A percentile compares a stretch with the other conserved stretches of the same genome.
phyloP scores from a whole-genome alignment of 2,113 vertebrate species.

The Heterotilapia buettikoferi region DNA sequence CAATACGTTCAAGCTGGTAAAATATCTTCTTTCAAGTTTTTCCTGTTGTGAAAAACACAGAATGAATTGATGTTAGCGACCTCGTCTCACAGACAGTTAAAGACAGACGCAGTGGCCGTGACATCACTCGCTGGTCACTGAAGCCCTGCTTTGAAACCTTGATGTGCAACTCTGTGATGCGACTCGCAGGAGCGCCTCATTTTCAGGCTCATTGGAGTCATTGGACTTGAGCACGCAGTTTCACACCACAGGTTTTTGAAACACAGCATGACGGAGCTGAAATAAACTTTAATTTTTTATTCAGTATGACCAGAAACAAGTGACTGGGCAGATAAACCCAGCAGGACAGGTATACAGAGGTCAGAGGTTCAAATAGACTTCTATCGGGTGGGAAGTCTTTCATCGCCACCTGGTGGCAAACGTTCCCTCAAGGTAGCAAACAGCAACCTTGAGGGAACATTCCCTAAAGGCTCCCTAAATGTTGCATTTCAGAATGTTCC shows the following conservation, averaged over 20 bases:
- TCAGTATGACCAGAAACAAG: neutral
- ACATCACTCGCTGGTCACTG: neutral
- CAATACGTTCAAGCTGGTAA: neutral
- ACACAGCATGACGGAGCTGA: neutral
- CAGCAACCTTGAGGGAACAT: neutral
- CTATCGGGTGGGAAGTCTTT: neutral
- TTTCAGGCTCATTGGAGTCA: neutral
- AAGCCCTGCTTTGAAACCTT: fast-evolving
- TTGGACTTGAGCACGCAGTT: neutral
- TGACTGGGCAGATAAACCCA: neutral
- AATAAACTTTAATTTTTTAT: neutral
- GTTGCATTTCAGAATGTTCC: neutral
- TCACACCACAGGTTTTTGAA: neutral
- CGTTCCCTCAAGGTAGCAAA: fast-evolving
- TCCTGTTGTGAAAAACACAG: neutral
- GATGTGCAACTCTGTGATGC: neutral
- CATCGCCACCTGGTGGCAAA: neutral
- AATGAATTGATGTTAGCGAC: neutral
- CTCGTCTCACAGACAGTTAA: neutral
- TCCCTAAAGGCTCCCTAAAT: neutral
- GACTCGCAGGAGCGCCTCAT: neutral
- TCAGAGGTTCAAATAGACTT: neutral
- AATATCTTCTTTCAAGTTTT: neutral
- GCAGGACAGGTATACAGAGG: neutral
- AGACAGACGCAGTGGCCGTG: fast-evolving